Evolutionary conservation across 2,888 invertebrate genomes (phyloP), one percentile per base, ranked within the genome.

Genomic region (Lepidochrysops patricia): DNA sequence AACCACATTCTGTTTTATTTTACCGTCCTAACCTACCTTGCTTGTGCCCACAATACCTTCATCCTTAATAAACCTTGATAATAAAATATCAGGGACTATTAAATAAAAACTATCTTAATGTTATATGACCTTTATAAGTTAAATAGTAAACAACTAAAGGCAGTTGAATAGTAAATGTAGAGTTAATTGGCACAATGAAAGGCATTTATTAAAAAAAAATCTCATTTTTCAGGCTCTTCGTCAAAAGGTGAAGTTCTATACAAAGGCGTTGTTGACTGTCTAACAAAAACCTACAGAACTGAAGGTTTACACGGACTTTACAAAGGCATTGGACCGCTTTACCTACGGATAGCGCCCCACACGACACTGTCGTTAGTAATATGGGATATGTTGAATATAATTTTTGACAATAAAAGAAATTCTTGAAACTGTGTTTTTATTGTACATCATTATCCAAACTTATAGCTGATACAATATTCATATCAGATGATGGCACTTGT

Each of bases 231-330:
- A 92, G 93, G 92, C 13, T 89, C 93, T 0, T 92, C 92, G 70
- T 72, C 83, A 12, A 79, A 83, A 57, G 93, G 93, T 70, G 93
- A 93, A 19, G 72, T 91, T 0, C 76, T 94, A 0, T 97, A 97
- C 82, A 91, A 82, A 3, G 94, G 94, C 54, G 90, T 96, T 12
- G 64, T 92, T 1, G 96, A 97, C 78, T 96, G 96, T 72, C 90
- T 95, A 29, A 68, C 84, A 1, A 96, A 97, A 83, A 95, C 95
- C 62, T 92, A 93, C 69, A 90, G 81, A 72, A 92, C 91, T 1
- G 97, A 97, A 89, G 96, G 97, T 0, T 58, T 95, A 1, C 90
- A 91, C 70, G 95, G 95, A 0, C 90, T 95, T 32, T 96, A 95
- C 77, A 96, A 96, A 80, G 96, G 94, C 3, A 89, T 94, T 69